phyloP scores from a whole-genome alignment of 1,140 invertebrate species.

The Limonius californicus region DNA sequence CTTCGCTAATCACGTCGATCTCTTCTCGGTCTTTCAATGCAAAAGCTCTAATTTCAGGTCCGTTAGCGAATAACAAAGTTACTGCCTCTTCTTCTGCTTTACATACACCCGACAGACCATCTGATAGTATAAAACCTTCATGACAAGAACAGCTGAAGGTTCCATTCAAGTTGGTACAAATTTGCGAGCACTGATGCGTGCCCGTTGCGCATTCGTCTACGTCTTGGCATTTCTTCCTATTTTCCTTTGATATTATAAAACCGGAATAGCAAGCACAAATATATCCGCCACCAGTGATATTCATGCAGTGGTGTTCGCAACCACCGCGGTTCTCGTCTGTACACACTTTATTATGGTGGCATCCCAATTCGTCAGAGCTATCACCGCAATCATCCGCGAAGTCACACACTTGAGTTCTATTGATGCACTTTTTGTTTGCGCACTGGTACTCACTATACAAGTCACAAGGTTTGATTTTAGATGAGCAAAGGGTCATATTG shows the following conservation, averaged over 20 bases:
- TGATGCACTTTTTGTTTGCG: constrained; percentile 87
- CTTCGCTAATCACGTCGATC: constrained; percentile 71
- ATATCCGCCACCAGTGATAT: constrained; percentile 77
- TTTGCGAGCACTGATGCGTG: constrained; percentile 85
- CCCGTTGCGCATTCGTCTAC: constrained; percentile 86
- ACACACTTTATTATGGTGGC: constrained; percentile 74
- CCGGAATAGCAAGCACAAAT: constrained; percentile 86
- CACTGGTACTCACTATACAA: constrained; percentile 79
- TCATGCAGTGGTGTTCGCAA: constrained; percentile 88
- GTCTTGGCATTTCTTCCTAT: constrained; percentile 77
- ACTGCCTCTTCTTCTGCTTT: constrained; percentile 63
- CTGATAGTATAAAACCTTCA: constrained; percentile 73
- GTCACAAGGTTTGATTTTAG: constrained; percentile 69
- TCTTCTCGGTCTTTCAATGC: constrained; percentile 63
- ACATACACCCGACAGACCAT: constrained; percentile 77
- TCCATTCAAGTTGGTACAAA: constrained; percentile 90
- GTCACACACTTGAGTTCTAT: constrained; percentile 77
- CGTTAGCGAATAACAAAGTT: constrained; percentile 69
- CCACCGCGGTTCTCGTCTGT: constrained; percentile 74
- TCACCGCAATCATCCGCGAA: constrained; percentile 79
- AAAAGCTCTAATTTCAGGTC: constrained; percentile 80
- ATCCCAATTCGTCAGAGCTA: constrained; percentile 85
- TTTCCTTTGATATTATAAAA: constrained; percentile 72
- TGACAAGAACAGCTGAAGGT: constrained; percentile 84
- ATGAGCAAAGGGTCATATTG: constrained; percentile 80